Conservation (phyloP, 1,140 invertebrate species). For the Ceratosolen solmsi region DNA sequence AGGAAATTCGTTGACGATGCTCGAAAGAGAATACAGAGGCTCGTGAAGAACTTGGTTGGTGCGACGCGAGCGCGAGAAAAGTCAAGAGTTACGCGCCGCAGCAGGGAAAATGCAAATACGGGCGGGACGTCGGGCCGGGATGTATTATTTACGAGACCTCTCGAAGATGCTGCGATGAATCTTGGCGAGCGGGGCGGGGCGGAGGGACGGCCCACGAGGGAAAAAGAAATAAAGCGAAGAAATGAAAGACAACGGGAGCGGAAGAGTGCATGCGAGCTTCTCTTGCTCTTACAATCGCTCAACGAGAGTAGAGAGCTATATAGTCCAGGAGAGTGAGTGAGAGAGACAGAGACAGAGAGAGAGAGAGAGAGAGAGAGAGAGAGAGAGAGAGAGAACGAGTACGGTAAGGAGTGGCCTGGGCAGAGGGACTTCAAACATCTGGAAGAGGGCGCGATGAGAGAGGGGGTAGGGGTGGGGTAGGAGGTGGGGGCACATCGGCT, state of each 20-base stretch:
- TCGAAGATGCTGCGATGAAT: neutral
- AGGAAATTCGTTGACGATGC: no score
- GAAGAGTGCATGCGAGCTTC: neutral
- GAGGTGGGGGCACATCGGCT: neutral
- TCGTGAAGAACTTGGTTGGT: no score
- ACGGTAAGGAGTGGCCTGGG: neutral
- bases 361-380: neutral
- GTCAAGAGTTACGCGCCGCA: neutral
- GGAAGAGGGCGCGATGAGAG: neutral
- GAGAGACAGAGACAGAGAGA: constrained; percentile 23
- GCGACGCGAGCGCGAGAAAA: neutral
- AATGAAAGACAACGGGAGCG: constrained; percentile 29
- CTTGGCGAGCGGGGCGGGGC: neutral
- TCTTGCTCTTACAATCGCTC: neutral
- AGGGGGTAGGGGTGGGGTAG: neutral
- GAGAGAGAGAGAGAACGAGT: neutral
- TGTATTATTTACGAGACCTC: neutral
- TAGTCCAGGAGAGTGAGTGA: neutral
- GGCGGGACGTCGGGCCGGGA: neutral
- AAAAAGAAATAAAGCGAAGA: constrained; percentile 4
- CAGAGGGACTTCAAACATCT: neutral
- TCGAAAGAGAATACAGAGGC: no score
- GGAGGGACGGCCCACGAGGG: no score
- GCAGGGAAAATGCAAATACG: neutral
- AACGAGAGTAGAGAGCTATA: constrained; percentile 19